Percentiles rank a stretch among this genome's conserved stretches.
These are phyloP conservation scores for Eublepharis macularius DNA, from an alignment of 2,113 vertebrate genomes.

Conservation along the genomic window DNA sequence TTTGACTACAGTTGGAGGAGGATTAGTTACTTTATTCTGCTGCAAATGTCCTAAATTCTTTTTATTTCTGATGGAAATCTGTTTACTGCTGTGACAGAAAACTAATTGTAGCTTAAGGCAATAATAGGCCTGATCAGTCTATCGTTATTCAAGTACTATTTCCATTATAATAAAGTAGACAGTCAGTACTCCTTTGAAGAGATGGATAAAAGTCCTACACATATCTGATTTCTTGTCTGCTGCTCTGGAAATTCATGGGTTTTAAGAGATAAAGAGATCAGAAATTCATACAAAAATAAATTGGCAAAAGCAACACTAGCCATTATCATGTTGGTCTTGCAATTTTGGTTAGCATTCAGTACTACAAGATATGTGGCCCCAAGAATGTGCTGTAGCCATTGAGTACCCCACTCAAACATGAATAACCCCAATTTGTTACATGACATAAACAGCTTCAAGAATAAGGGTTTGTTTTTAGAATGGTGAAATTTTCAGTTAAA, in stretches of 20 bases:
- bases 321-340: background rate
- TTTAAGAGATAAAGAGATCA: background rate
- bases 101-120: conserved; percentile 13
- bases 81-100: conserved; percentile 11
- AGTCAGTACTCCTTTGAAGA: background rate
- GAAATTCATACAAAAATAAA: background rate
- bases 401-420: no score
- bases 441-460: no score
- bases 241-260: background rate
- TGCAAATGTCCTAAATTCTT: background rate
- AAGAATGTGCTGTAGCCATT: no score
- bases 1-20: background rate
- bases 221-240: background rate
- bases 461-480: no score
- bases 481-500: no score
- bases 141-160: background rate
- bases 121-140: background rate
- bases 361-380: background rate
- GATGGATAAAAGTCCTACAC: background rate
- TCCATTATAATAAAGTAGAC: background rate
- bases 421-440: no score
- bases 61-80: background rate
- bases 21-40: background rate
- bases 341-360: conserved; percentile 3
- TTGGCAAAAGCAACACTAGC: background rate